Evolutionary conservation across 2,113 vertebrate genomes (phyloP).

Genomic region (Vulpes vulpes): DNA sequence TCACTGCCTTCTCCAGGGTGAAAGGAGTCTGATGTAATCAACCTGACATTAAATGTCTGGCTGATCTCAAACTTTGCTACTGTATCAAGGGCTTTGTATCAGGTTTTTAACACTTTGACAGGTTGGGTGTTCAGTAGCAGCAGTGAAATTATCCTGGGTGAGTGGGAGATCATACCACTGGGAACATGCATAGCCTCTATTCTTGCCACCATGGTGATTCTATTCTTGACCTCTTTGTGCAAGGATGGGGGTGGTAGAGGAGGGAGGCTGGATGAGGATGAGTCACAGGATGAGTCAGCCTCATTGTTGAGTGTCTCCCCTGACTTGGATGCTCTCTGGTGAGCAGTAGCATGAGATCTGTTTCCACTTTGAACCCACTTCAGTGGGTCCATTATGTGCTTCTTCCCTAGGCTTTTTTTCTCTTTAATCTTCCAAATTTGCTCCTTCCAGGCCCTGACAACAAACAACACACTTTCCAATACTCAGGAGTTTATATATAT

Average conservation of each 20-base stretch:
- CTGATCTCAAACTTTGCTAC: background rate
- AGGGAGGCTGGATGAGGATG: background rate
- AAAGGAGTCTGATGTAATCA: background rate
- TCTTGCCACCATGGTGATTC: background rate
- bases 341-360: background rate
- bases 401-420: background rate
- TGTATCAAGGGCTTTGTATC: background rate
- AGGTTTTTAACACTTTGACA: background rate
- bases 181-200: background rate
- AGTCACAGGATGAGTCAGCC: background rate
- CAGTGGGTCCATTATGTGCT: background rate
- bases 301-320: background rate
- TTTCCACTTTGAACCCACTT: background rate
- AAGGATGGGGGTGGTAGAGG: background rate
- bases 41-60: background rate
- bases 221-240: background rate
- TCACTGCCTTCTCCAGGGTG: background rate
- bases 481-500: background rate
- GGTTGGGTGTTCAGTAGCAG: background rate
- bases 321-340: background rate
- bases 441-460: background rate
- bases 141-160: background rate
- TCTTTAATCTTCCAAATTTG: background rate
- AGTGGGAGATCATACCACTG: background rate
- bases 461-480: background rate